Conservation (phyloP, 1,140 invertebrate genomes). For the Tetragnatha versicolor region DNA sequence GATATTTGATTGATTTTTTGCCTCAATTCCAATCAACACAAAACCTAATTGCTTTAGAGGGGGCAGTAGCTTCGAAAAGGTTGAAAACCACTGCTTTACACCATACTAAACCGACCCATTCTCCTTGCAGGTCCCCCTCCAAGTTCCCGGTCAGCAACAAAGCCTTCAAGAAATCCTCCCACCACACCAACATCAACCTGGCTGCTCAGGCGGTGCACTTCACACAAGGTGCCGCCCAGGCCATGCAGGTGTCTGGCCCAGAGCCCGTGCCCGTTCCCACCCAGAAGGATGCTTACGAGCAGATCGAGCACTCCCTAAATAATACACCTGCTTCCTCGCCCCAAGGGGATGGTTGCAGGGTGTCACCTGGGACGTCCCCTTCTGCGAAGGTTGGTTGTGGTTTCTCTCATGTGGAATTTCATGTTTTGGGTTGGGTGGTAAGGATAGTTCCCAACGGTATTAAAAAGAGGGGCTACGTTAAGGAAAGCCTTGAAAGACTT, state of each 20-base stretch:
- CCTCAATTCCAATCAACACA: too few relatives aligned
- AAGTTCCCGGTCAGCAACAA: conserved; percentile 26
- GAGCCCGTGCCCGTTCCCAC: conserved; percentile 58
- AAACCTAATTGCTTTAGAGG: too few relatives aligned
- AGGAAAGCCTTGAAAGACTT: too few relatives aligned
- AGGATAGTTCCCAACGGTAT: too few relatives aligned
- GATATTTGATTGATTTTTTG: too few relatives aligned
- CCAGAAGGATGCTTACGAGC: conserved; percentile 57
- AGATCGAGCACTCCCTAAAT: conserved; percentile 56
- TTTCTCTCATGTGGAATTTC: too few relatives aligned
- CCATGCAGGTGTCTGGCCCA: conserved; percentile 25
- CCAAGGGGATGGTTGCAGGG: not conserved
- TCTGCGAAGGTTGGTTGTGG: conserved; percentile 26
- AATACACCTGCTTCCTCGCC: conserved; percentile 46
- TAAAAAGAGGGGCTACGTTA: too few relatives aligned
- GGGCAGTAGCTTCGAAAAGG: too few relatives aligned
- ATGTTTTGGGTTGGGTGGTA: too few relatives aligned
- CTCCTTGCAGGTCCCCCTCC: conserved; percentile 28
- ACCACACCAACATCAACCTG: conserved; percentile 43
- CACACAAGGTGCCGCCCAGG: not conserved
- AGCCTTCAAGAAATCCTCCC: conserved; percentile 36
- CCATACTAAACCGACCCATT: too few relatives aligned
- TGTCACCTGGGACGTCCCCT: conserved; percentile 45
- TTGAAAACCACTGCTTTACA: too few relatives aligned
- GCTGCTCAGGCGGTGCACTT: conserved; percentile 24